Conservation (phyloP, 2,113 vertebrate species). For the Gymnorhina tibicen region DNA sequence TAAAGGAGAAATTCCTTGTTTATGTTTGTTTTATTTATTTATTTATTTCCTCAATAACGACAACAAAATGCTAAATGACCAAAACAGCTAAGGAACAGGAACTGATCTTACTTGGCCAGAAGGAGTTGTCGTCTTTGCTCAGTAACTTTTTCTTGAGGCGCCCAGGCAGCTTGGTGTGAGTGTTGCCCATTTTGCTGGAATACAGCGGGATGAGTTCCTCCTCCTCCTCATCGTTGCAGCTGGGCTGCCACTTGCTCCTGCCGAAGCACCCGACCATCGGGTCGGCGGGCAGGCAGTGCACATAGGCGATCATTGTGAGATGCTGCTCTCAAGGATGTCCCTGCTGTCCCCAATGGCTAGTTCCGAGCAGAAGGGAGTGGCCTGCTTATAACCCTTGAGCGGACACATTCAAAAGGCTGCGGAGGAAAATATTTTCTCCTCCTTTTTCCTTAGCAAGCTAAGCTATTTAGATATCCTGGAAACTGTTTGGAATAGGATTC, state of each 20-base stretch:
- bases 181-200: slow-evolving; percentile 77
- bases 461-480: not conserved
- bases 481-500: not conserved
- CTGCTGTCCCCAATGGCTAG: slow-evolving; percentile 64
- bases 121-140: slow-evolving; percentile 73
- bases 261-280: slow-evolving; percentile 79
- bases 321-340: slow-evolving; percentile 50
- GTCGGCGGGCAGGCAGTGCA: slow-evolving; percentile 77
- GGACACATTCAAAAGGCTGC: not conserved
- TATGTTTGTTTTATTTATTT: not conserved
- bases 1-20: not conserved
- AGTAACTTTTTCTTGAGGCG: slow-evolving; percentile 76
- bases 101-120: slow-evolving; percentile 79
- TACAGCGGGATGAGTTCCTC: slow-evolving; percentile 68
- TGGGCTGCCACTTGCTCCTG: slow-evolving; percentile 67
- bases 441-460: not conserved
- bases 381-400: slow-evolving; percentile 27
- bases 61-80: not conserved
- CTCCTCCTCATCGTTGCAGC: slow-evolving; percentile 75
- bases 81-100: not conserved
- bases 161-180: slow-evolving; percentile 61
- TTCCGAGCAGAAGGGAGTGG: slow-evolving; percentile 58
- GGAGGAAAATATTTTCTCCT: not conserved
- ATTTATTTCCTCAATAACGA: not conserved
- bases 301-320: slow-evolving; percentile 81